Conservation (phyloP, 2,888 invertebrate genomes). For the Aleiodes alternator region DNA sequence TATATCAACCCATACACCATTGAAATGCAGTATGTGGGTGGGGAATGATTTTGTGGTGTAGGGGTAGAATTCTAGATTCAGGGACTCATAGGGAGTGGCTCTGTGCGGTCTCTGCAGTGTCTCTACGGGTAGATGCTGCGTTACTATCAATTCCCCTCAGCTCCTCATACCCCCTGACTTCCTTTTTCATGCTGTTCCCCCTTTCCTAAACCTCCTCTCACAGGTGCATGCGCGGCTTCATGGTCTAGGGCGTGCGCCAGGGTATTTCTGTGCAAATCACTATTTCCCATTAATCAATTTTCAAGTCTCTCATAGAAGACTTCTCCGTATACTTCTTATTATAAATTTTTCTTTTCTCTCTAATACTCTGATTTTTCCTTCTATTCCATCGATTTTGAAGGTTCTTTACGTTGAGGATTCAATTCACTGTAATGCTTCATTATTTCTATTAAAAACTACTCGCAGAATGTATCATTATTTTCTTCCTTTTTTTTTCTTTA, state of each 20-base stretch:
- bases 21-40: conserved; percentile 30
- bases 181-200: not conserved
- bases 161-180: not conserved
- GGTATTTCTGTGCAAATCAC: conserved; percentile 24
- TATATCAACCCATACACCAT: conserved; percentile 26
- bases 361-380: too few species aligned
- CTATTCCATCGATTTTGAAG: too few species aligned
- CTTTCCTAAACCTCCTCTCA: not conserved
- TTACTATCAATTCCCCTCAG: conserved; percentile 31
- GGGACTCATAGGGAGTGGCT: conserved; percentile 55
- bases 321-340: too few species aligned
- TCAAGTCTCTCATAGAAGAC: too few species aligned
- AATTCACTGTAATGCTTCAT: too few species aligned
- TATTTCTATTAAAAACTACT: too few species aligned
- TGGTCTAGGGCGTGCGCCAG: conserved; percentile 31
- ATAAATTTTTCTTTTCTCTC: too few species aligned
- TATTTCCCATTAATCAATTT: conserved; percentile 22
- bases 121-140: conserved; percentile 44
- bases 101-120: conserved; percentile 53
- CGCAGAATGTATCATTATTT: too few species aligned
- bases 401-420: too few species aligned
- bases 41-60: conserved; percentile 30
- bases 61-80: conserved; percentile 50
- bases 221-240: conserved; percentile 34
- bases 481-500: too few species aligned